Conservation (phyloP, 30 jellyfish, hydroid and myxozoan species). For the Catostylus mosaicus region DNA sequence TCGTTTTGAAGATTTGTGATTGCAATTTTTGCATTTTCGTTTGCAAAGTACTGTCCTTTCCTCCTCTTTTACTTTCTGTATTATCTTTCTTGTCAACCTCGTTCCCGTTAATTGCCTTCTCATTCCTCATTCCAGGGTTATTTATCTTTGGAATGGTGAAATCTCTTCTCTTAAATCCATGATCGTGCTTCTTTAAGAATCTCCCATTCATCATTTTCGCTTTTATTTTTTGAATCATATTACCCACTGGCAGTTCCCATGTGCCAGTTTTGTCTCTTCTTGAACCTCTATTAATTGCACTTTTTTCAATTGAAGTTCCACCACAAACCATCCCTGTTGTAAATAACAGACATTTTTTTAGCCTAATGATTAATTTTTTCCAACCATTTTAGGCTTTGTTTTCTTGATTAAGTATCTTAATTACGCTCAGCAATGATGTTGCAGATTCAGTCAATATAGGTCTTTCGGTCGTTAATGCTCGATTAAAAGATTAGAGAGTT, state of each 20-base stretch:
- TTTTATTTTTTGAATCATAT: background rate
- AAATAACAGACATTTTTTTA: too few relatives aligned
- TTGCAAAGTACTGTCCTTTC: background rate
- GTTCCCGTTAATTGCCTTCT: background rate
- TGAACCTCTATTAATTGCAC: background rate
- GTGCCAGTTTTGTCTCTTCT: background rate
- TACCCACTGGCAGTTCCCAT: background rate
- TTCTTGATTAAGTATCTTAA: too few relatives aligned
- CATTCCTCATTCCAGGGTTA: background rate
- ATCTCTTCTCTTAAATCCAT: background rate
- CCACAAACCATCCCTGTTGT: background rate
- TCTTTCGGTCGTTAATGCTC: too few relatives aligned
- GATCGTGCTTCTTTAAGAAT: background rate
- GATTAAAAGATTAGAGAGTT: too few relatives aligned
- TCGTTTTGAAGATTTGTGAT: slow-evolving; percentile 32
- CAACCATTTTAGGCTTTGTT: too few relatives aligned
- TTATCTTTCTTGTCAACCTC: background rate
- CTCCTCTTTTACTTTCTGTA: background rate
- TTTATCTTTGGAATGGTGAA: background rate
- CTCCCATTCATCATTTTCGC: background rate
- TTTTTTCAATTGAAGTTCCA: background rate
- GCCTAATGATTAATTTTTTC: too few relatives aligned
- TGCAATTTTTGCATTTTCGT: slow-evolving; percentile 15
- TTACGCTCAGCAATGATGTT: too few relatives aligned
- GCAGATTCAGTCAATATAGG: too few relatives aligned